Conservation (phyloP, 2,888 invertebrate genomes). For the Dastarcus helophoroides region DNA sequence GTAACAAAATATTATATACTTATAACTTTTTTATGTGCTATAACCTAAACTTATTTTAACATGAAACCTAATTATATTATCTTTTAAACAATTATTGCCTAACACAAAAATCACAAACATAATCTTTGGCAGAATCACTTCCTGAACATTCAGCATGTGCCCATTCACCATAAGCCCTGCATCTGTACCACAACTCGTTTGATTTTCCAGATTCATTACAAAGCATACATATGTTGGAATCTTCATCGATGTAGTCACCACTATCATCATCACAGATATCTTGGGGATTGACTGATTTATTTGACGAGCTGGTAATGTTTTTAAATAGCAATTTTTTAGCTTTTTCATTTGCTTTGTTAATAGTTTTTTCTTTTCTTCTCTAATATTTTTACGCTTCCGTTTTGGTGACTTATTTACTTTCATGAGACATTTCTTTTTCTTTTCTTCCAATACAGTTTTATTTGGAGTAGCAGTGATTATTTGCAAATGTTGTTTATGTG, state of each 20-base stretch:
- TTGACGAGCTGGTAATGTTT: neutral
- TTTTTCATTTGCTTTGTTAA: neutral
- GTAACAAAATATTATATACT: too few species aligned
- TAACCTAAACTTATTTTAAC: too few species aligned
- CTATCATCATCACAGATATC: neutral
- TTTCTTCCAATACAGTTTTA: neutral
- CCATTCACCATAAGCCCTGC: neutral
- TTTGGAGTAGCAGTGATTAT: neutral
- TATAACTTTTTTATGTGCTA: too few species aligned
- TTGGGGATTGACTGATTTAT: neutral
- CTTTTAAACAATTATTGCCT: too few species aligned
- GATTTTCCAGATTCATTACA: too few species aligned
- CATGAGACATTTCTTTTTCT: neutral
- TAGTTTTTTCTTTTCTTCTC: neutral
- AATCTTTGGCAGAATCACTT: neutral
- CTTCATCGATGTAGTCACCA: neutral
- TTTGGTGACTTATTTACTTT: neutral
- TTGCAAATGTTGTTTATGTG: neutral
- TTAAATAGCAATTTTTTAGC: neutral
- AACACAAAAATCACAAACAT: neutral
- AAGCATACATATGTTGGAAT: neutral
- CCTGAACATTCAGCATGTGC: neutral
- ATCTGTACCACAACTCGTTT: neutral
- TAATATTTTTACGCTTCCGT: constrained; percentile 1
- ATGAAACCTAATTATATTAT: too few species aligned